Percentiles rank a stretch among this genome's conserved stretches.
Evolutionary conservation across 2,113 vertebrate genomes (phyloP).

Genomic region (Craseonycteris thonglongyai): DNA sequence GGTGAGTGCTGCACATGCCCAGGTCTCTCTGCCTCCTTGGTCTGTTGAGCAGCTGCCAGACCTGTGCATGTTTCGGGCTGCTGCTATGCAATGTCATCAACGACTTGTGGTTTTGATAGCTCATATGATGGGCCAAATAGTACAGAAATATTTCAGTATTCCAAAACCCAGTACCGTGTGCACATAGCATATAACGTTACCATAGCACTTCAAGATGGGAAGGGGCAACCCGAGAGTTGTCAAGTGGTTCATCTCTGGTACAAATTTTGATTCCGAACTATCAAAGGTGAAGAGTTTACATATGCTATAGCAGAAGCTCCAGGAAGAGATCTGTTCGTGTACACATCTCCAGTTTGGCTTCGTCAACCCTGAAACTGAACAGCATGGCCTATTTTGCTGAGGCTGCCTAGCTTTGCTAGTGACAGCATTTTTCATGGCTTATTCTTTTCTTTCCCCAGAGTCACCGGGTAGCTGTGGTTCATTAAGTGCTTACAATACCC

Average conservation of each 20-base stretch:
- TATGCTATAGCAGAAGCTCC: not conserved
- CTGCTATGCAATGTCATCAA: not conserved
- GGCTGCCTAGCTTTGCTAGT: not conserved
- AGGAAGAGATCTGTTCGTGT: not conserved
- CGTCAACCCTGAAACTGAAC: not conserved
- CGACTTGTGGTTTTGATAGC: not conserved
- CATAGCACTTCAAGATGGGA: not conserved
- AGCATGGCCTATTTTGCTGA: not conserved
- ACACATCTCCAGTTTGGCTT: not conserved
- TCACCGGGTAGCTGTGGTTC: not conserved
- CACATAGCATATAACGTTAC: not conserved
- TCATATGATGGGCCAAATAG: not conserved
- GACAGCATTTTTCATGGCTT: not conserved
- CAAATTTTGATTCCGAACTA: not conserved
- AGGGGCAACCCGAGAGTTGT: not conserved
- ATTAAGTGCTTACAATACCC: not conserved
- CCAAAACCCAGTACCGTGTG: not conserved
- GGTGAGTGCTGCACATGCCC: not conserved
- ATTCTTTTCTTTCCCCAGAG: not conserved
- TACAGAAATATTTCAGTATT: not conserved
- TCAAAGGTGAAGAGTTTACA: not conserved
- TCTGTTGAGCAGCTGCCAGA: not conserved
- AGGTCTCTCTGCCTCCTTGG: not conserved
- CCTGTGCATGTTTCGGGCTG: not conserved
- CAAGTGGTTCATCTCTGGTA: not conserved